Evolutionary conservation across 2,888 invertebrate species (phyloP), one percentile per base, ranked within the genome.

Genomic region (Auanema freiburgensis): DNA sequence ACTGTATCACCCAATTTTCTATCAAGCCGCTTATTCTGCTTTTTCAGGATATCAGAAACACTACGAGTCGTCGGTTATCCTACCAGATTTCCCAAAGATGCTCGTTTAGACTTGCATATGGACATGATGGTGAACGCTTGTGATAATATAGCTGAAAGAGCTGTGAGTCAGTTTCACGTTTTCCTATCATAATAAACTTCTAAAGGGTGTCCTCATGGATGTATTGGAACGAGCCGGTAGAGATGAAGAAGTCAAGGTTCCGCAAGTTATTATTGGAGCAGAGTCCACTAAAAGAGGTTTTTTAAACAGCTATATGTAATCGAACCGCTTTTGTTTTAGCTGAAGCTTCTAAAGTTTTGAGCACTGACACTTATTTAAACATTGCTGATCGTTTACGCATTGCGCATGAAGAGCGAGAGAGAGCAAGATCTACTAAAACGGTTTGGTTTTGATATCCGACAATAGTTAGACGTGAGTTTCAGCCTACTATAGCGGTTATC

Each of bases 131-230:
- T 74, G 6, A 66, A 68, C 14, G 78, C 70, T 10, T 78, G 76
- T 53, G 81, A 81, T 57, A 65, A 69, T 24, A 67, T 81, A 12
- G 63, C 71, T 4, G 81, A 80, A 61, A 61, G 77, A 57, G 67
- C 69, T 6, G 77, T 78, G 51, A 49, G 68, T 62, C 12, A n/a
- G 42, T 42, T 50, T 8, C 33, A 40, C 41, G 23, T 43, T 55
- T 40, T 24, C 41, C 23, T 16, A 25, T 40, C 25, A n/a, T n/a
- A n/a, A n/a, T n/a, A n/a, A n/a, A n/a, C n/a, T n/a, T n/a, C n/a
- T 56, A 55, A 21, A 72, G 72, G 68, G 71, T 16, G 74, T 73
- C 25, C 63, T 75, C 23, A 59, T 74, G 50, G 76, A 75, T 33
- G 74, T 60, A 11, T 56, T 76, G 18, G 69, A 69, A 21, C 66